Percentiles rank a stretch among this genome's conserved stretches.
These are phyloP conservation scores for Drosophila quinaria DNA, from an alignment of 2,888 invertebrate species.

Conservation along the genomic window DNA sequence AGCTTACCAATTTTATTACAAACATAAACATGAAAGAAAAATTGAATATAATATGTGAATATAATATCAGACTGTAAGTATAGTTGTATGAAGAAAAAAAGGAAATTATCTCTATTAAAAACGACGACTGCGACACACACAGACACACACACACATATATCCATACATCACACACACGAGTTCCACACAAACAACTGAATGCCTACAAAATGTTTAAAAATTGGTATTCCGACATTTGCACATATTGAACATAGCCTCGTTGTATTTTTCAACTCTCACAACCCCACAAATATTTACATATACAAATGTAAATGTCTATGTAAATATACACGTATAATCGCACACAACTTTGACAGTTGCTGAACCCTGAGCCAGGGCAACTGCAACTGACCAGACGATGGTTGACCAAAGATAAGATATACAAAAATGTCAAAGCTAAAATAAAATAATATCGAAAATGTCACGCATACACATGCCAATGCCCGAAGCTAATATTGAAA, in stretches of 20 bases:
- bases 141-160: slow-evolving; percentile 15
- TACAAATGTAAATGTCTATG: neutral
- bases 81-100: slow-evolving; percentile 8
- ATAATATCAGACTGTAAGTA: neutral
- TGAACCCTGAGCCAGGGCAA: slow-evolving; percentile 35
- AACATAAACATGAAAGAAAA: slow-evolving; percentile 13
- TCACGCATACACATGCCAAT: slow-evolving; percentile 21
- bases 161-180: neutral
- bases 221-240: slow-evolving; percentile 72
- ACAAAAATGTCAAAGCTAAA: slow-evolving; percentile 47
- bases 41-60: neutral
- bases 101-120: slow-evolving; percentile 60
- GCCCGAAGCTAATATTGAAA: slow-evolving; percentile 34
- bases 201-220: slow-evolving; percentile 64
- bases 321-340: neutral
- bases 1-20: slow-evolving; percentile 10
- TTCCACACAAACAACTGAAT: slow-evolving; percentile 1
- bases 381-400: slow-evolving; percentile 54
- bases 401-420: slow-evolving; percentile 46
- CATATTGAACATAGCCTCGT: slow-evolving; percentile 36
- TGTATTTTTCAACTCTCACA: slow-evolving; percentile 27
- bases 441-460: slow-evolving; percentile 61
- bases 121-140: slow-evolving; percentile 35
- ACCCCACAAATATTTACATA: slow-evolving; percentile 9
- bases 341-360: slow-evolving; percentile 17